Conservation (phyloP, 2,113 vertebrate genomes). For the Chitala chitala region DNA sequence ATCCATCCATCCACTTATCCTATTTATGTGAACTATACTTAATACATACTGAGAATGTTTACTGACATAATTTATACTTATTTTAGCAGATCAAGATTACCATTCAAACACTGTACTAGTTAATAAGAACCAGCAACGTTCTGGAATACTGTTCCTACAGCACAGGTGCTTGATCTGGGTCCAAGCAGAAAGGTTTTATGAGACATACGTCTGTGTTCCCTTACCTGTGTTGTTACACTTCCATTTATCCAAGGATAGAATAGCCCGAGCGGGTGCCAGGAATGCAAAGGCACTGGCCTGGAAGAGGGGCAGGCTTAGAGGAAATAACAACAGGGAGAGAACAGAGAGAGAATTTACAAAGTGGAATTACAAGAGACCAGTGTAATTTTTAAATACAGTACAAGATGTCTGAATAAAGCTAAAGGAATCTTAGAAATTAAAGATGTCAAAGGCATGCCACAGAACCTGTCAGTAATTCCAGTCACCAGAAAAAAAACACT, state of each 20-base stretch:
- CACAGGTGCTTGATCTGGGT: neutral
- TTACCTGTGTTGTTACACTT: conserved; percentile 94
- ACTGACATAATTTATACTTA: no score
- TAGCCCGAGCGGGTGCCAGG: conserved; percentile 90
- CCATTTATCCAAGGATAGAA: conserved; percentile 97
- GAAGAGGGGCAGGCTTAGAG: conserved; percentile 87
- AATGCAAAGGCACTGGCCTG: conserved; percentile 98
- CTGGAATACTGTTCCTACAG: neutral
- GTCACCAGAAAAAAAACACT: no score
- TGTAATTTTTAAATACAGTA: no score
- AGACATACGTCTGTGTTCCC: neutral
- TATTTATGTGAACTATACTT: no score
- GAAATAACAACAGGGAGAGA: neutral
- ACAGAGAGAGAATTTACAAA: no score
- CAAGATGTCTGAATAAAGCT: no score
- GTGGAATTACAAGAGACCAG: neutral
- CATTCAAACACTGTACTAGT: neutral
- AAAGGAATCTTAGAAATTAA: no score
- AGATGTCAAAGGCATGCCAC: no score
- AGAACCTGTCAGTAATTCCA: no score
- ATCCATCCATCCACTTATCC: no score
- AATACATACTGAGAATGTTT: no score
- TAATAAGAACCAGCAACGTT: neutral
- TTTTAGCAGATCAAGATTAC: neutral
- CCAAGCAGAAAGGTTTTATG: neutral